A percentile compares a stretch with the other conserved stretches of the same genome.
Conservation (phyloP, 2,113 vertebrate genomes). For the Amazona vittata region DNA sequence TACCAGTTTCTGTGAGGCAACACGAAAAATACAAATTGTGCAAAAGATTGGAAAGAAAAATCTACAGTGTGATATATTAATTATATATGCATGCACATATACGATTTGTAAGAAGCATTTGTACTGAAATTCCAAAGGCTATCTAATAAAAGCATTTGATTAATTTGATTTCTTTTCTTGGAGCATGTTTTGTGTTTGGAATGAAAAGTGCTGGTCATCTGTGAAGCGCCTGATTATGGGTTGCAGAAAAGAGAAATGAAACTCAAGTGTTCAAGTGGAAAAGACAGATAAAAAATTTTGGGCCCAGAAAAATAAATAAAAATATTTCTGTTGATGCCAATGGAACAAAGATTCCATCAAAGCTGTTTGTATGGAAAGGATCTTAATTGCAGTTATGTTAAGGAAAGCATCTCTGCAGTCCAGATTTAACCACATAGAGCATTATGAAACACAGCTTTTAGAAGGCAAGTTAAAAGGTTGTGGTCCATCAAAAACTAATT, state of each 20-base stretch:
- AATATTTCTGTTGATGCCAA: background rate
- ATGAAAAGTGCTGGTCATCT: background rate
- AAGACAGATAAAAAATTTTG: background rate
- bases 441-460: background rate
- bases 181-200: background rate
- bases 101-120: background rate
- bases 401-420: background rate
- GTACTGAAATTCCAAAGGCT: background rate
- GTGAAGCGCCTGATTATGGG: accelerated
- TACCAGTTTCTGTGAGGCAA: background rate
- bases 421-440: background rate
- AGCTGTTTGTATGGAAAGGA: background rate
- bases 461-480: background rate
- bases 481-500: background rate
- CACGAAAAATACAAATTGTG: background rate
- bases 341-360: background rate
- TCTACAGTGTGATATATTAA: background rate
- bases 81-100: background rate
- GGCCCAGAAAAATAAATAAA: background rate
- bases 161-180: background rate
- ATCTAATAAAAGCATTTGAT: background rate
- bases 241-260: background rate
- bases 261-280: background rate
- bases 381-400: background rate
- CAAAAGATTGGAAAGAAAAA: background rate